Percentiles rank a stretch among this genome's conserved stretches.
Evolutionary conservation across 2,888 invertebrate genomes (phyloP).

Genomic region (Loripinus fragilis): DNA sequence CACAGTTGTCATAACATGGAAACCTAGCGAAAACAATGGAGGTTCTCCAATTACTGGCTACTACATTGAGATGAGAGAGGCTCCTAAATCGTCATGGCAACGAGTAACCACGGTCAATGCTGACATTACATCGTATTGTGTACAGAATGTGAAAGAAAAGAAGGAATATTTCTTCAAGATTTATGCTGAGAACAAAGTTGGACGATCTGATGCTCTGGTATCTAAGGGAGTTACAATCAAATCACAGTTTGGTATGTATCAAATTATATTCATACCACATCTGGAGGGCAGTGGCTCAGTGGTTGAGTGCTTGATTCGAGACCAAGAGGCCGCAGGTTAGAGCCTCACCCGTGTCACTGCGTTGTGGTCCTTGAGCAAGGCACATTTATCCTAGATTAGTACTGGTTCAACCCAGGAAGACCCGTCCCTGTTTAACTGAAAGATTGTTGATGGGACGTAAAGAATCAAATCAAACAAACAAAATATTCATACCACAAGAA

Average conservation of each 20-base stretch:
- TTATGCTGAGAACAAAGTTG: conserved; percentile 80
- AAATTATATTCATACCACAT: too few relatives aligned
- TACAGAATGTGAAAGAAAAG: conserved; percentile 76
- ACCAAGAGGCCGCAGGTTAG: too few relatives aligned
- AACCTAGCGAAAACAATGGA: conserved; percentile 92
- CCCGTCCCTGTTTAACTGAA: too few relatives aligned
- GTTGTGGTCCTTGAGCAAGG: too few relatives aligned
- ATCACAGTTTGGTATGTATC: conserved; percentile 76
- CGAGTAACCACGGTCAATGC: conserved; percentile 94
- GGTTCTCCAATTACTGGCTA: conserved; percentile 87
- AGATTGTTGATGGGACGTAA: too few relatives aligned
- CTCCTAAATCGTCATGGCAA: conserved; percentile 86
- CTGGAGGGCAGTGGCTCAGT: too few relatives aligned
- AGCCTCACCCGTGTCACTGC: too few relatives aligned
- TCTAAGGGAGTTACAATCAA: conserved; percentile 75
- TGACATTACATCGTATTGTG: conserved; percentile 75
- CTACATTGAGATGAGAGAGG: conserved; percentile 79
- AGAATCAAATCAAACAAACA: too few relatives aligned
- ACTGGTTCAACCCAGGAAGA: too few relatives aligned
- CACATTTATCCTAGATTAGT: too few relatives aligned
- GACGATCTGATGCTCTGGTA: conserved; percentile 75
- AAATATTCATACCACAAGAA: too few relatives aligned
- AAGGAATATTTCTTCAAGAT: conserved; percentile 84
- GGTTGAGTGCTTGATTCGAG: too few relatives aligned
- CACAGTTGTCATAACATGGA: conserved; percentile 81